These are phyloP conservation scores for Parthenolecanium corni DNA, from an alignment of 2,888 invertebrate species.

Conservation along the genomic window DNA sequence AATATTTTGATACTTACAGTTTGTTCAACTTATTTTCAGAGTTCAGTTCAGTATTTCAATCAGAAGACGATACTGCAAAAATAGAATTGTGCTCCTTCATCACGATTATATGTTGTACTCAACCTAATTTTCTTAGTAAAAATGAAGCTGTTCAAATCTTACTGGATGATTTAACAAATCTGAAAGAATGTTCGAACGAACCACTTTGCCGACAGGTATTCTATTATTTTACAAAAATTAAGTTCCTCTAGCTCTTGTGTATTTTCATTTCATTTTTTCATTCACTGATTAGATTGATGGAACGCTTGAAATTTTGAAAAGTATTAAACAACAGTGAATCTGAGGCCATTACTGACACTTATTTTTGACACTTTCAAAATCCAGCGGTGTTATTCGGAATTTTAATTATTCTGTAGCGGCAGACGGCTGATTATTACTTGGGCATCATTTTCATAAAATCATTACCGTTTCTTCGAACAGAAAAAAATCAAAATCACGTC, in stretches of 20 bases:
- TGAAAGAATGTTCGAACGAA: neutral
- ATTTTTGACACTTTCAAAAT: too few species aligned
- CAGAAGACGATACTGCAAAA: neutral
- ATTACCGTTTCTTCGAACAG: too few species aligned
- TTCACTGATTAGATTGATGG: neutral
- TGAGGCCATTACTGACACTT: neutral
- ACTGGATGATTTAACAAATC: neutral
- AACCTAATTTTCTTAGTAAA: neutral
- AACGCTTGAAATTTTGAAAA: neutral
- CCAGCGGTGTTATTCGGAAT: too few species aligned
- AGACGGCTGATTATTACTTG: too few species aligned
- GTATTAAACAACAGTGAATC: neutral
- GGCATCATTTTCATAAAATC: too few species aligned
- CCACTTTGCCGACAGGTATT: neutral
- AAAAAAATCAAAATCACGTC: too few species aligned
- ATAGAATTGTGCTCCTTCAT: constrained; percentile 1
- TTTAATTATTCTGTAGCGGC: too few species aligned
- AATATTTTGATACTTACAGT: neutral
- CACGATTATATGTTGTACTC: neutral
- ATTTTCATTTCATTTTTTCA: neutral
- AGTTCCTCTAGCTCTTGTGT: neutral
- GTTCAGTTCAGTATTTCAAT: constrained; percentile 1
- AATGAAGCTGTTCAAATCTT: neutral
- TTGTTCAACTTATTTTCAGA: neutral
- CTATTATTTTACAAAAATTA: neutral